phyloP scores from a whole-genome alignment of 2,797 vertebrate species.

The Spheniscus humboldti region DNA sequence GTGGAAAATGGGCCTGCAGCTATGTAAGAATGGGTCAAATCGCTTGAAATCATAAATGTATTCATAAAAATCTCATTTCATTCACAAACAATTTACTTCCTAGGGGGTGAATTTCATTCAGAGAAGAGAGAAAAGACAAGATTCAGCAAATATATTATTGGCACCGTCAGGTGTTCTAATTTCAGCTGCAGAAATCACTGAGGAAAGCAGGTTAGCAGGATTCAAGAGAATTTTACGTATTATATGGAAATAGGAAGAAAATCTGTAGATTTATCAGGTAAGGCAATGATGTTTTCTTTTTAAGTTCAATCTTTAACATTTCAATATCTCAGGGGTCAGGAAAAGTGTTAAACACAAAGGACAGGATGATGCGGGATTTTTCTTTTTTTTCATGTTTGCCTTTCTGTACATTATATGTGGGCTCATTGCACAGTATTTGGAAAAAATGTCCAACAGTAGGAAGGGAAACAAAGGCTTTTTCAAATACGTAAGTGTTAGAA shows the following conservation, averaged over 20 bases:
- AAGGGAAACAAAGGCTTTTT: neutral
- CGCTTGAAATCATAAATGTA: neutral
- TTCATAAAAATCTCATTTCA: conserved; percentile 4
- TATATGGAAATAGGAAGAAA: neutral
- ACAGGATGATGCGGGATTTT: neutral
- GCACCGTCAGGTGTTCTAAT: neutral
- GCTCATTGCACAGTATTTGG: neutral
- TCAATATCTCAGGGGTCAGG: neutral
- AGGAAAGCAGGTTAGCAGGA: neutral
- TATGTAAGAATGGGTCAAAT: neutral
- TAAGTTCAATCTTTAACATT: neutral
- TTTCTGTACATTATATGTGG: neutral
- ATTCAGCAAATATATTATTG: neutral
- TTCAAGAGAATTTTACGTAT: neutral
- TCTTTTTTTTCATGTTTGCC: neutral
- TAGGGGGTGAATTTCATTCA: conserved; percentile 1
- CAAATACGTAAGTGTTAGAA: neutral
- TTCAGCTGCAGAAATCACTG: neutral
- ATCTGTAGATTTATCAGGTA: neutral
- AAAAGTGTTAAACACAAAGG: neutral
- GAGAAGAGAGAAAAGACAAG: neutral
- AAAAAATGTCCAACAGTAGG: neutral
- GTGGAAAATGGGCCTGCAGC: neutral
- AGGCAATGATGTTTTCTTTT: neutral
- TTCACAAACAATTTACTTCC: conserved; percentile 30